These are phyloP conservation scores for Biston stratarius DNA, from an alignment of 2,888 invertebrate genomes.

Conservation along the genomic window DNA sequence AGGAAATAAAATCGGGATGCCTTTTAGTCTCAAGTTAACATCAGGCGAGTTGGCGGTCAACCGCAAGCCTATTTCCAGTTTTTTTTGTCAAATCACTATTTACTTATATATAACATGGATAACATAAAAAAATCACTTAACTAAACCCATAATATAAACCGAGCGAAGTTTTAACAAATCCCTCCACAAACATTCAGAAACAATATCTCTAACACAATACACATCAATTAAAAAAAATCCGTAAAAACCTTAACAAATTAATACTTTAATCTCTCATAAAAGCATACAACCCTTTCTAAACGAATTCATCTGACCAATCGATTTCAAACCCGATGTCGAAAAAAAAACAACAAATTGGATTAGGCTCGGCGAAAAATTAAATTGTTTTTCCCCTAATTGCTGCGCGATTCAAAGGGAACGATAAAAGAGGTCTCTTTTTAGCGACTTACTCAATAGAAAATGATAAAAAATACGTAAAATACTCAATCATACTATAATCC, in stretches of 20 bases:
- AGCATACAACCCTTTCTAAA: constrained; percentile 53
- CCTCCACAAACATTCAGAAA: constrained; percentile 12
- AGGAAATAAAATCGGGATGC: too few species aligned
- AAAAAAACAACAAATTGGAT: constrained; percentile 53
- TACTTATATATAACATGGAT: too few species aligned
- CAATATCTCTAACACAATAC: constrained; percentile 30
- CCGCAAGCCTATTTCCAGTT: too few species aligned
- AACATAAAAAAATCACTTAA: too few species aligned
- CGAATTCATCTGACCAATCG: constrained; percentile 59
- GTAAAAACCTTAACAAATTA: constrained; percentile 36
- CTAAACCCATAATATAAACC: not conserved
- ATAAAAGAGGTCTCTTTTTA: constrained; percentile 52
- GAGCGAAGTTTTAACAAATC: not conserved
- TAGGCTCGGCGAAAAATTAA: constrained; percentile 61
- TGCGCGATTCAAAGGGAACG: constrained; percentile 55
- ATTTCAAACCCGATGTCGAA: constrained; percentile 54
- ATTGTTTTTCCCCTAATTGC: constrained; percentile 74
- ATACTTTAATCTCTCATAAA: constrained; percentile 37
- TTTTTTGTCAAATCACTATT: too few species aligned
- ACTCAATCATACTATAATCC: constrained; percentile 84
- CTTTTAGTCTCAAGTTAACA: too few species aligned
- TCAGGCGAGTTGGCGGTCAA: too few species aligned
- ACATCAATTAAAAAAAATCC: constrained; percentile 39
- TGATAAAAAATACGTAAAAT: constrained; percentile 61
- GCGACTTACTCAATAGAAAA: constrained; percentile 67